phyloP scores from a whole-genome alignment of 2,888 invertebrate species.

The Uropetala carovei region DNA sequence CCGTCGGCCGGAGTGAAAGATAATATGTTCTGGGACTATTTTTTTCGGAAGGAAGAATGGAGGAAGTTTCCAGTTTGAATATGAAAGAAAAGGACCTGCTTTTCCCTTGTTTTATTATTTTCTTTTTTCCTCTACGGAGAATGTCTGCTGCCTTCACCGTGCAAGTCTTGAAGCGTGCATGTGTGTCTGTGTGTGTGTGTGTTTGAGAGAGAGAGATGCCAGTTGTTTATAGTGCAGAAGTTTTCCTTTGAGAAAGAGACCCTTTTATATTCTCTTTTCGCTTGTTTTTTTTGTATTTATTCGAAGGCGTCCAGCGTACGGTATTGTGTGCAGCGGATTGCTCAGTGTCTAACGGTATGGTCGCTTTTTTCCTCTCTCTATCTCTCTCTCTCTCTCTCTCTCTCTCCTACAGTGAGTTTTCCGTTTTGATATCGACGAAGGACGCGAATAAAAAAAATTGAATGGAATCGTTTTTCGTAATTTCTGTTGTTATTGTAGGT shows the following conservation, averaged over 20 bases:
- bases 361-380: background rate
- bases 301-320: conserved; percentile 39
- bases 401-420: conserved; percentile 8
- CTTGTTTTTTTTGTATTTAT: conserved; percentile 24
- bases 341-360: conserved; percentile 27
- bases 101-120: background rate
- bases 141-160: background rate
- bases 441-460: background rate
- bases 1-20: conserved; percentile 49
- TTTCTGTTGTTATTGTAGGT: no score
- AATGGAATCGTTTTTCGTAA: background rate
- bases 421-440: conserved; percentile 17
- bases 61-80: conserved; percentile 41
- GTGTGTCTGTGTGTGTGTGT: conserved; percentile 3
- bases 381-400: background rate
- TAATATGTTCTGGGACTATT: conserved; percentile 35
- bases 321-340: conserved; percentile 53
- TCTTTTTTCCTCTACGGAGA: background rate
- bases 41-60: conserved; percentile 28
- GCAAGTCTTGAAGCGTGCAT: background rate
- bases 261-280: conserved; percentile 16
- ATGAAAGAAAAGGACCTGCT: background rate
- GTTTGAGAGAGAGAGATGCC: conserved; percentile 29
- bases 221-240: conserved; percentile 51
- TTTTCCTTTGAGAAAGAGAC: conserved; percentile 42